These are phyloP conservation scores for Philotrypesis tridentata DNA, from an alignment of 1,140 invertebrate species.

Conservation along the genomic window DNA sequence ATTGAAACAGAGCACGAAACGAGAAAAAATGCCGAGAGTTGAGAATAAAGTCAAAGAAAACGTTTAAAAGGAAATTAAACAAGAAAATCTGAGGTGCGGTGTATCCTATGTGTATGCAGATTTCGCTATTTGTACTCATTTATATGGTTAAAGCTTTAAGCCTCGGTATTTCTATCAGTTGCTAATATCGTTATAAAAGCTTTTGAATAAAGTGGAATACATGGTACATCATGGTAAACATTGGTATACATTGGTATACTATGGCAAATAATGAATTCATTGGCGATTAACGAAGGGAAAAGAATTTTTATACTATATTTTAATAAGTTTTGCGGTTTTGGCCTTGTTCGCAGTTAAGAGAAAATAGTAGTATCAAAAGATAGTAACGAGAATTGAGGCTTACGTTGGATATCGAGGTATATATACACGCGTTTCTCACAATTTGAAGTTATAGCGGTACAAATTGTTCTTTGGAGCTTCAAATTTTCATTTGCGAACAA, in stretches of 20 bases:
- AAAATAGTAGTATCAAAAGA: not conserved
- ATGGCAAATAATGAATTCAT: no score
- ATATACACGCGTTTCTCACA: not conserved
- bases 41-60: not conserved
- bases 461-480: not conserved
- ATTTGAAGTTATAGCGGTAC: constrained; percentile 8
- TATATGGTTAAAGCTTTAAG: not conserved
- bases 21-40: not conserved
- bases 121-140: not conserved
- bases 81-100: not conserved
- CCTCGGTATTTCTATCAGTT: not conserved
- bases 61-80: not conserved
- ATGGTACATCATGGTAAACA: no score
- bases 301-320: no score
- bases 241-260: not conserved
- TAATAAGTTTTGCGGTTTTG: constrained; percentile 10
- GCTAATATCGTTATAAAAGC: not conserved
- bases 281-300: no score
- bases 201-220: not conserved
- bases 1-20: not conserved
- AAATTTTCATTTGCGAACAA: not conserved
- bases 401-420: not conserved
- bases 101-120: not conserved
- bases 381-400: constrained; percentile 10
- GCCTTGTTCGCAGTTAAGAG: no score